A percentile compares a stretch with the other conserved stretches of the same genome.
These are phyloP conservation scores for Aleiodes sp. DNA, from an alignment of 1,140 invertebrate species.

Conservation along the genomic window DNA sequence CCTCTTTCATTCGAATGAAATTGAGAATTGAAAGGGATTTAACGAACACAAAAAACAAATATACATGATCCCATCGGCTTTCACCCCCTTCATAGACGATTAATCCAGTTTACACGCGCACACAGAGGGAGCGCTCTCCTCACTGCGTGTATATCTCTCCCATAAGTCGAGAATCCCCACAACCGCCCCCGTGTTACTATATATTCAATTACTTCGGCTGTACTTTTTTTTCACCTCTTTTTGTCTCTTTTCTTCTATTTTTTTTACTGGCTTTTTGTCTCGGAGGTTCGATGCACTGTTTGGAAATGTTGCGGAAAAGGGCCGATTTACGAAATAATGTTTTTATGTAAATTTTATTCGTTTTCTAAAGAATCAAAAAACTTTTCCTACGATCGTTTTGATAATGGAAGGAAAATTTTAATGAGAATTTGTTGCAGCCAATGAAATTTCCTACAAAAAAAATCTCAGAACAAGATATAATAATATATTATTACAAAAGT, in stretches of 20 bases:
- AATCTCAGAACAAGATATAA: too few relatives aligned
- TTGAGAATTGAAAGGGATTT: constrained; percentile 1
- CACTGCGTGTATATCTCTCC: constrained; percentile 44
- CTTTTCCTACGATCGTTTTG: too few relatives aligned
- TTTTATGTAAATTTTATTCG: too few relatives aligned
- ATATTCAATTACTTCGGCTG: constrained; percentile 58
- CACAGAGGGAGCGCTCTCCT: constrained; percentile 33
- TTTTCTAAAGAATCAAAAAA: too few relatives aligned
- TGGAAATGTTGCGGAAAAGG: neutral
- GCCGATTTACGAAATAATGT: neutral
- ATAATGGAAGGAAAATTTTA: too few relatives aligned
- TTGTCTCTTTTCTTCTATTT: neutral
- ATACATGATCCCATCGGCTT: constrained; percentile 1
- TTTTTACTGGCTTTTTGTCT: neutral
- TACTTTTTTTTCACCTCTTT: constrained; percentile 14
- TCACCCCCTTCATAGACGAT: constrained; percentile 63
- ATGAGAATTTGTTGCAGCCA: too few relatives aligned
- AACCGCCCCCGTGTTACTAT: constrained; percentile 59
- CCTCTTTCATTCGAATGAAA: constrained; percentile 31
- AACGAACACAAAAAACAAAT: constrained; percentile 1
- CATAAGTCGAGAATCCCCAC: constrained; percentile 64
- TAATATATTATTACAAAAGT: too few relatives aligned
- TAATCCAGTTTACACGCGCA: constrained; percentile 67
- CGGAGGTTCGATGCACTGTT: constrained; percentile 12
- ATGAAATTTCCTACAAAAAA: too few relatives aligned